Evolutionary conservation across 2,797 vertebrate genomes (phyloP).

Genomic region (Pangasius krempfi): DNA sequence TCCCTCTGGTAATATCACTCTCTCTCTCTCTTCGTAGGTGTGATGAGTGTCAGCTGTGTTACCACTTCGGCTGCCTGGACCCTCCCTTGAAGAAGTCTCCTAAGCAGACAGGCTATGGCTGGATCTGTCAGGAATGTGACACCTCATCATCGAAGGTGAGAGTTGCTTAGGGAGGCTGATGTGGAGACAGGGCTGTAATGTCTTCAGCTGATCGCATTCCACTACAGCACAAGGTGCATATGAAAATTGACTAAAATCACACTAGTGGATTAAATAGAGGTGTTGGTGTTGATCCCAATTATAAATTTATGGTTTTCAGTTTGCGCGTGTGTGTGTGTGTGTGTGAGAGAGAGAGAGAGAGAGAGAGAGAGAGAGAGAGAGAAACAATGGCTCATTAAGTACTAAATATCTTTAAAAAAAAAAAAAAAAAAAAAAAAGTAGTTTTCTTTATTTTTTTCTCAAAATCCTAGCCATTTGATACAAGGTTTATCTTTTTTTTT

Average conservation of each 20-base stretch:
- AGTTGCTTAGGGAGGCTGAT: slow-evolving; percentile 13
- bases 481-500: neutral
- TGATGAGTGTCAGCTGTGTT: slow-evolving; percentile 94
- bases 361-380: neutral
- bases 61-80: slow-evolving; percentile 97
- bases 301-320: neutral
- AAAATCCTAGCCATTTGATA: neutral
- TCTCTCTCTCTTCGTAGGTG: slow-evolving; percentile 76
- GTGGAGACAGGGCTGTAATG: slow-evolving; percentile 20
- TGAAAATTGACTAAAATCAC: neutral
- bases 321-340: neutral
- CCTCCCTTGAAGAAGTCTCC: slow-evolving; percentile 99
- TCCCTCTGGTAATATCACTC: slow-evolving; percentile 40
- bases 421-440: no score
- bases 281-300: neutral
- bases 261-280: neutral
- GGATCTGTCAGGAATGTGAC: slow-evolving; percentile 99
- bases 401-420: neutral
- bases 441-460: neutral
- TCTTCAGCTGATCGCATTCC: neutral
- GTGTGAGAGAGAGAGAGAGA: neutral
- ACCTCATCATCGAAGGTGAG: slow-evolving; percentile 93
- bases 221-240: neutral
- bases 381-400: neutral
- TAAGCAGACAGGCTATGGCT: slow-evolving; percentile 97